Evolutionary conservation across 2,888 invertebrate genomes (phyloP).

Genomic region (Gasteruption jaculator): DNA sequence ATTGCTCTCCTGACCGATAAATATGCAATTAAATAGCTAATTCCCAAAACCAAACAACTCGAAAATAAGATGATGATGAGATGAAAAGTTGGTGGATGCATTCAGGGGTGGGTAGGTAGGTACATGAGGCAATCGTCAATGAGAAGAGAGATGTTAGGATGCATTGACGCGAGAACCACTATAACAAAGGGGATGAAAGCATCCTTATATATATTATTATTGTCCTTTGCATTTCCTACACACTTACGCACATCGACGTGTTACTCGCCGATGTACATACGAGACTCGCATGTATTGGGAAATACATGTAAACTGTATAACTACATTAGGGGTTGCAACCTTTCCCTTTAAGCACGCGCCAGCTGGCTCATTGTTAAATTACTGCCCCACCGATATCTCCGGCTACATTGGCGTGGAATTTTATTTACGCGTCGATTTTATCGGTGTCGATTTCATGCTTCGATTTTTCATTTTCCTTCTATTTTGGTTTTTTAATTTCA

Average conservation of each 20-base stretch:
- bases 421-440: too few relatives aligned
- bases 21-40: too few relatives aligned
- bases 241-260: slow-evolving; percentile 18
- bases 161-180: slow-evolving; percentile 52
- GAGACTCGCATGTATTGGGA: slow-evolving; percentile 29
- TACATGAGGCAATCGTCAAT: slow-evolving; percentile 19
- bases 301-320: slow-evolving; percentile 45
- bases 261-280: slow-evolving; percentile 11
- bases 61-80: too few relatives aligned
- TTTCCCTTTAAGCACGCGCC: slow-evolving; percentile 49
- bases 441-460: too few relatives aligned
- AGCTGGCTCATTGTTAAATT: slow-evolving; percentile 53
- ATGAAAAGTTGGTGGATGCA: neutral
- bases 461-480: too few relatives aligned
- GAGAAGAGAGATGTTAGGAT: slow-evolving; percentile 40
- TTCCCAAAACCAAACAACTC: too few relatives aligned
- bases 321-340: slow-evolving; percentile 49
- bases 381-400: slow-evolving; percentile 46
- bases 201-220: slow-evolving; percentile 43
- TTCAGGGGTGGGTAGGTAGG: slow-evolving; percentile 17
- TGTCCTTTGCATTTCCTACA: slow-evolving; percentile 26
- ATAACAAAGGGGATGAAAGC: slow-evolving; percentile 51
- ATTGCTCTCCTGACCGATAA: too few relatives aligned
- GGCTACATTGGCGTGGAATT: slow-evolving; percentile 37
- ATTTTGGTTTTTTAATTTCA: too few relatives aligned